A percentile compares a stretch with the other conserved stretches of the same genome.
These are phyloP conservation scores for Oncorhynchus kisutch DNA, from an alignment of 2,113 vertebrate species.

Conservation along the genomic window DNA sequence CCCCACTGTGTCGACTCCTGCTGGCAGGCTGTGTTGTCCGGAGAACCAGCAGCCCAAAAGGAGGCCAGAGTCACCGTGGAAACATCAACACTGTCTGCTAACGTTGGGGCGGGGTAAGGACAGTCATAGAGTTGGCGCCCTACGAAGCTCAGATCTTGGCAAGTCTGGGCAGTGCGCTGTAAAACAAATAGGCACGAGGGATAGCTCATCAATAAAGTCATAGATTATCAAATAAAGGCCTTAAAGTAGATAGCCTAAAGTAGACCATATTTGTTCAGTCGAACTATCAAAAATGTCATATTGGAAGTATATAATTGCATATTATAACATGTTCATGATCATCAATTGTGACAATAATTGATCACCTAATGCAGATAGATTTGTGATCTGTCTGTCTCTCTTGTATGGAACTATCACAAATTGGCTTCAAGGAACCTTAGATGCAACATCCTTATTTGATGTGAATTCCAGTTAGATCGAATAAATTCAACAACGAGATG, in stretches of 20 bases:
- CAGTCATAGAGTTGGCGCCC: constrained; percentile 68
- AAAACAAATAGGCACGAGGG: constrained; percentile 39
- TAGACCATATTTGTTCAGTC: no score
- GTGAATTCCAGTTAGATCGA: no score
- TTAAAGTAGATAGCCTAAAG: no score
- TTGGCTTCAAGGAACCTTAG: no score
- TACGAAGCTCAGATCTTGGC: constrained; percentile 77
- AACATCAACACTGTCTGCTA: constrained; percentile 79
- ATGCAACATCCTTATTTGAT: no score
- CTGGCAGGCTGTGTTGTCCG: constrained; percentile 64
- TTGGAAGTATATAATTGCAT: no score
- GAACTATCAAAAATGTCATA: no score
- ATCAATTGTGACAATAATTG: no score
- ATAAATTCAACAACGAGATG: no score
- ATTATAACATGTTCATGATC: no score
- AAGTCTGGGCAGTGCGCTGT: constrained; percentile 77
- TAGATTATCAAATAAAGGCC: neutral
- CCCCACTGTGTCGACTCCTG: constrained; percentile 61
- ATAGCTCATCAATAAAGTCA: neutral
- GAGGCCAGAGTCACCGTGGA: constrained; percentile 87
- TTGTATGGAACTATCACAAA: neutral
- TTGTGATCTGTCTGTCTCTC: no score
- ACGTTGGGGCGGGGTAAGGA: constrained; percentile 70
- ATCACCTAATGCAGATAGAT: no score
- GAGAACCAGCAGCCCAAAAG: constrained; percentile 77